Evolutionary conservation across 2,888 invertebrate genomes (phyloP), one percentile per base, ranked within the genome.

Genomic region (Trileptium ribeirensis): DNA sequence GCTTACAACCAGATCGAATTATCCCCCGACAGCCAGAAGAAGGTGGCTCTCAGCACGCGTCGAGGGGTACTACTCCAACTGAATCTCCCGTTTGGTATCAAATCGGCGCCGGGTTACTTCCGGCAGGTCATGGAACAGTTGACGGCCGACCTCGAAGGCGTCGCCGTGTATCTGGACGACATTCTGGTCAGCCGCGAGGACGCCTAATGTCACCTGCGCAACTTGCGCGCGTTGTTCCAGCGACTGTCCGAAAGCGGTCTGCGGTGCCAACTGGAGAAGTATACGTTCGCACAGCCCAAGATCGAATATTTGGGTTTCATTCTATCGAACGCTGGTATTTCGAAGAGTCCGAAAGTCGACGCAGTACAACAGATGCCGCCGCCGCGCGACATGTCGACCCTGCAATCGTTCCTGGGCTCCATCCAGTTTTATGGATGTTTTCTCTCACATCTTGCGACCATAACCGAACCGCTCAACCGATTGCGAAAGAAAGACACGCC

Each of bases 11-110:
- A 70, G 74, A n/a, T 70, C 8, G 15, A 29, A n/a, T n/a, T 70
- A 40, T 37, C 3, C 24, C 67, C 51, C 15, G 8, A 78, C 3
- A 29, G 29, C 39, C 74, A 79, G 31, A 37, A 31, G 31, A 81
- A 74, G 74, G 1, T 81, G 3, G 81, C 39, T 3, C 70, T 81
- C 81, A 81, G 74, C 39, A 81, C 81, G 3, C 81, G 81, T 67
- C 1, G 70, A 67, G 81, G 81, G 19, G 82, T 81, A 29, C 74
- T 82, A 2, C 81, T 82, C 1, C 82, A 81, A n/a, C 3, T 8
- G 29, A 3, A 81, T 24, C 81, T 81, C 8, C 81, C 81, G 3
- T 81, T 82, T 39, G 82, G 81, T 2, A 67, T 78, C 31, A 78
- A 67, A 24, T 78, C 79, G 3, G 79, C 64, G 34, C 79, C 79